Evolutionary conservation across 2,888 invertebrate species (phyloP), one percentile per base, ranked within the genome.

Genomic region (Tipula confusa): DNA sequence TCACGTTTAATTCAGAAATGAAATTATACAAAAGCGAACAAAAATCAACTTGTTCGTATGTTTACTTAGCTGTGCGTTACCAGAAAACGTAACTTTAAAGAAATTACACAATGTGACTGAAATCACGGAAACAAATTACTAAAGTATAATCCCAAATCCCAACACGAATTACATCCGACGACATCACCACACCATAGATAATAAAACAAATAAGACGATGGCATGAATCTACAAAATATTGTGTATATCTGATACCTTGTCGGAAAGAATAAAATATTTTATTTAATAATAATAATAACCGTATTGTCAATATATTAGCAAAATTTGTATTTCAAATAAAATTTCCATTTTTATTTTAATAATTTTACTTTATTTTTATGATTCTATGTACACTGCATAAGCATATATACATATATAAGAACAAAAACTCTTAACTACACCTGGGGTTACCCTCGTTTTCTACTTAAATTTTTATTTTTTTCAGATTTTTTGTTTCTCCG

Each of bases 321-420:
- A 64, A 64, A 64, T 64, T 64, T 64, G 64, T 64, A 24, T 64
- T 64, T 64, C 24, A n/a, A 64, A 64, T 64, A 64, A 64, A 64
- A 64, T 64, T 64, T 64, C 64, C 64, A 64, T 64, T 64, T 64
- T 64, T 64, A 64, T 64, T 64, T n/a, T 24, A 64, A 64, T 64
- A 64, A 64, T 64, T 64, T 64, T 64, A 64, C 24, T 64, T 64
- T 64, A 64, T 64, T 64, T 64, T 64, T 64, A 64, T 64, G 64
- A 64, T 64, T 64, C 64, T 24, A 24, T 64, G 64, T 64, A 18
- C 18, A 48, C 15, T n/a, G 43, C n/a, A 43, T 3, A n/a, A 43
- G 64, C 24, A 24, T 64, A 64, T 24, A 9, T n/a, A n/a, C n/a
- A n/a, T n/a, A n/a, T n/a, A 24, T 9, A 64, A 43, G n/a, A 24